Base-by-base conservation (phyloP, 2,113 vertebrate genomes). In the Etheostoma spectabile region DNA sequence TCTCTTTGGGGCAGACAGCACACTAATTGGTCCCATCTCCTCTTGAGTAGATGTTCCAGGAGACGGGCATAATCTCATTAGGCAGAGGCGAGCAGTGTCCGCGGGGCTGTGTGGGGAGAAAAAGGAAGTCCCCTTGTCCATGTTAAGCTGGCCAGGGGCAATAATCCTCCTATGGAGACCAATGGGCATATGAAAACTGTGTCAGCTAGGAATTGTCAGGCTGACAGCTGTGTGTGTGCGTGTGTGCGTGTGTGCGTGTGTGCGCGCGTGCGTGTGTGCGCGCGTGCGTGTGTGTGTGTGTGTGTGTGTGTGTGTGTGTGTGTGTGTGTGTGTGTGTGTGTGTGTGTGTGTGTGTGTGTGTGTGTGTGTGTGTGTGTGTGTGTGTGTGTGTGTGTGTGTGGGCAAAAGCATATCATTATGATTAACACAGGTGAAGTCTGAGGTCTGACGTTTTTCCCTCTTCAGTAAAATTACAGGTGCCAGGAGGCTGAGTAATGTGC, bases 21-120 rank as follows among this genome's bases (percentile, higher is more conserved):
- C 83, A 88, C 93, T 94, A 94, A 95, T 94, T 94, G 94, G 92
- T 93, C 84, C 92, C 91, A 89, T 94, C 86, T 92, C 90, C 82
- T 87, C 79, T 84, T 89, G 91, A 91, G 93, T 88, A 87, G 88
- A 92, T 93, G 92, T 91, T 93, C 87, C 90, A 86, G 84, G 82
- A 93, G 90, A 89, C 83, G 72, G 80, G 80, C 86, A 35, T 94
- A 94, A 94, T 95, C 92, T 92, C 88, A 93, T 95, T 95, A 95
- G 77, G 74, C 65, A 46, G 76, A 86, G 86, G 65, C 65, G 76
- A 88, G 70, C 79, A 82, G 84, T 72, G 52, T 77, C 84, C 27
- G 38, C 77, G 15, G 51, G 79, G 69, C 68, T 80, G 73, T 77
- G 74, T 68, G 21, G 74, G 63, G 74, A 80, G 59, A 24, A 59